phyloP scores from a whole-genome alignment of 2,113 vertebrate genomes.

The Lanius ludovicianus region DNA sequence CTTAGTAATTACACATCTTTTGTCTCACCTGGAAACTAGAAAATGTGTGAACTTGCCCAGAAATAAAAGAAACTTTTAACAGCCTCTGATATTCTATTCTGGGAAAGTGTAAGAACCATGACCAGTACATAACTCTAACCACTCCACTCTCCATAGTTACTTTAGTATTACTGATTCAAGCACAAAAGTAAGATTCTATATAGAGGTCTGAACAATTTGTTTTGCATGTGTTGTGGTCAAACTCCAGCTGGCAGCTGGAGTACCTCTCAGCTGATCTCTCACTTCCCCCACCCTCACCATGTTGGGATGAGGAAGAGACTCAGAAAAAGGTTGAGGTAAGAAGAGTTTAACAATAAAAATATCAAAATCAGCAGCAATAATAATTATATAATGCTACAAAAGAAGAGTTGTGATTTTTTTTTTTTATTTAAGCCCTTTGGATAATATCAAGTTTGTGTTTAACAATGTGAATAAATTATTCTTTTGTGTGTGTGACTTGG shows the following conservation, averaged over 20 bases:
- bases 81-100: background rate
- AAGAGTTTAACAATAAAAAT: background rate
- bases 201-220: background rate
- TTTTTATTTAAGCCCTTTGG: background rate
- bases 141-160: background rate
- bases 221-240: background rate
- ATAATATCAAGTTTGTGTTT: background rate
- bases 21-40: background rate
- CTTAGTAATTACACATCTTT: background rate
- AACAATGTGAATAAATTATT: background rate
- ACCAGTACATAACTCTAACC: background rate
- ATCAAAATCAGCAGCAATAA: background rate
- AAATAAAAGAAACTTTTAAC: background rate
- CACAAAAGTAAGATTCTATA: background rate
- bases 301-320: background rate
- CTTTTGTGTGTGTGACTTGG: background rate
- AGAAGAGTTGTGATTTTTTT: background rate
- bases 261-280: accelerated
- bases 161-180: background rate
- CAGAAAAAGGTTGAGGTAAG: background rate
- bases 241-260: background rate
- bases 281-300: background rate
- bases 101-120: background rate
- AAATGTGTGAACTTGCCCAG: background rate
- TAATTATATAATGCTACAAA: background rate